A percentile compares a stretch with the other conserved stretches of the same genome.
These are phyloP conservation scores for Heliconius eleuchia DNA, from an alignment of 1,140 invertebrate genomes.

Conservation along the genomic window DNA sequence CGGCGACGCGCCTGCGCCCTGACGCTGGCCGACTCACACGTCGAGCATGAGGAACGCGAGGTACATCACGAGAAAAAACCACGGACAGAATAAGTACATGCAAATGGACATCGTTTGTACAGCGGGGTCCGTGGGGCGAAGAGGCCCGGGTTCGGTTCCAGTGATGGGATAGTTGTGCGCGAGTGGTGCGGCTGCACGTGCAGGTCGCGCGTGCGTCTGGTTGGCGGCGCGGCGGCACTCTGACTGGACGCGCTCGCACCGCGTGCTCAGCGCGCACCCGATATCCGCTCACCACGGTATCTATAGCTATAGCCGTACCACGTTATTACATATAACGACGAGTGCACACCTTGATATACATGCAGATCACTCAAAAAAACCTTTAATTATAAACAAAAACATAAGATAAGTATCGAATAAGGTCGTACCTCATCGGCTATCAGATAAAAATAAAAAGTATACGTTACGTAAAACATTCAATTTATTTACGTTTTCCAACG, in stretches of 20 bases:
- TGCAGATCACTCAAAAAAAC: slow-evolving; percentile 46
- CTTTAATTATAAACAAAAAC: slow-evolving; percentile 34
- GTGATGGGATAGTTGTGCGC: slow-evolving; percentile 52
- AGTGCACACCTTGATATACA: slow-evolving; percentile 70
- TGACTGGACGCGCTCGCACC: slow-evolving; percentile 75
- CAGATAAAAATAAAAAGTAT: background rate
- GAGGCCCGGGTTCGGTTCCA: slow-evolving; percentile 46
- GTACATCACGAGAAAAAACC: slow-evolving; percentile 80
- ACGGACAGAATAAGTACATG: slow-evolving; percentile 79
- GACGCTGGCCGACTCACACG: slow-evolving; percentile 58
- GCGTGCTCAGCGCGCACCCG: slow-evolving; percentile 70
- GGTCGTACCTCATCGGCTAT: background rate
- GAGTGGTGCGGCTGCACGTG: slow-evolving; percentile 56
- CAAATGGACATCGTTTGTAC: slow-evolving; percentile 74
- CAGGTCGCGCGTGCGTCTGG: slow-evolving; percentile 73
- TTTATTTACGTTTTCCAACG: background rate
- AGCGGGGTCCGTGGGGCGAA: slow-evolving; percentile 37
- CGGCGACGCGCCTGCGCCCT: slow-evolving; percentile 68
- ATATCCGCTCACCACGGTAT: slow-evolving; percentile 67
- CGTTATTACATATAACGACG: slow-evolving; percentile 42
- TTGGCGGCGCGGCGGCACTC: slow-evolving; percentile 77
- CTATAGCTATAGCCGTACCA: slow-evolving; percentile 50
- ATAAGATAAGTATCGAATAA: slow-evolving; percentile 13
- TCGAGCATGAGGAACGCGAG: slow-evolving; percentile 79
- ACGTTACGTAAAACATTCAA: background rate